Base-by-base conservation (phyloP, 2,888 invertebrate genomes). In the Archaeoteleia sp. region DNA sequence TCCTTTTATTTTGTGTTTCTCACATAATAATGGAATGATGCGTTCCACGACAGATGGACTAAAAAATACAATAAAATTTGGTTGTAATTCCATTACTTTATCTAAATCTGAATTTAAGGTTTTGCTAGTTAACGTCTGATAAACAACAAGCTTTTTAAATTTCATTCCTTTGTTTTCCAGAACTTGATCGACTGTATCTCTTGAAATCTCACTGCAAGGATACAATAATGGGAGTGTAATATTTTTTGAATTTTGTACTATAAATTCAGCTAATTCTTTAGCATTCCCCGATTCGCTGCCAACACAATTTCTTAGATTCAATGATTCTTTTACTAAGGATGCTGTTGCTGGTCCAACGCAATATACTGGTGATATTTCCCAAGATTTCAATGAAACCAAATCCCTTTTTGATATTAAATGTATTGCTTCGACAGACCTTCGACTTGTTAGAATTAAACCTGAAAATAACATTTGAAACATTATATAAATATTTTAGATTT, bases 361-460 rank as follows among this genome's bases (percentile, higher is more conserved):
- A 57, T 78, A 85, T 1, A 65, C 62, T 17, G 82, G 80, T 9
- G 74, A 63, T 9, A 72, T 49, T 46, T 67, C 62, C 84, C 84
- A 85, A 15, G 62, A 29, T 1, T 71, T 34, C 8, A 79, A 51
- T 12, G 73, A 67, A 15, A 29, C 9, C 15, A 60, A 17, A 29
- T 76, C 54, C 20, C 69, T 62, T 25, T 71, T 57, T 13, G 73
- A 45, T 9, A 74, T 70, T 7, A 72, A 49, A 34, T 61, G 37
- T 20, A 85, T 74, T 5, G 83, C 83, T 54, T 82, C 80, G 5
- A 79, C 76, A 1, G 83, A 73, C 55, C 83, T 76, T 54, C 75
- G 80, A 72, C 85, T 85, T n/a, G 85, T 85, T 37, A 85, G 61
- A 62, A 85, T 78, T 8, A 84, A 17, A 58, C 85, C 85, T 84